phyloP scores from a whole-genome alignment of 37 sponge, comb jelly and placozoan genomes.

The Ephydatia muelleri region DNA sequence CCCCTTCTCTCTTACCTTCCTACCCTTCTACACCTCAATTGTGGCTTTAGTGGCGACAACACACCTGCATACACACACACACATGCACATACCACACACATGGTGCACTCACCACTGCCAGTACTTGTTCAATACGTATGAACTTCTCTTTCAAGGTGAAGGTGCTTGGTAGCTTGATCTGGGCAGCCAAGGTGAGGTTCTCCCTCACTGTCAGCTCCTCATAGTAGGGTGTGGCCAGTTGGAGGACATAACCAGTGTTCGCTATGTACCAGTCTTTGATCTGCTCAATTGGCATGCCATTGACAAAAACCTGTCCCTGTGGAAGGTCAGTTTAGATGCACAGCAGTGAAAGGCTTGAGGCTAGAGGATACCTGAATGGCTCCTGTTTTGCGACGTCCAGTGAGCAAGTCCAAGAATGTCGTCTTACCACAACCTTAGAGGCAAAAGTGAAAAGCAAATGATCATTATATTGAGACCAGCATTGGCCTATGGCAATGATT shows the following conservation, averaged over 20 bases:
- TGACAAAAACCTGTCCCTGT: conserved; percentile 26
- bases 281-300: conserved; percentile 17
- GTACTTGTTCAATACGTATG: conserved; percentile 25
- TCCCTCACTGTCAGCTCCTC: conserved; percentile 44
- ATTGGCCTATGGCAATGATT: too few species aligned
- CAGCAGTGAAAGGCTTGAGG: conserved; percentile 48
- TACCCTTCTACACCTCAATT: neutral
- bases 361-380: neutral
- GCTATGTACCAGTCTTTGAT: conserved; percentile 24
- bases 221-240: conserved; percentile 43
- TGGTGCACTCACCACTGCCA: conserved; percentile 10
- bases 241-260: conserved; percentile 44
- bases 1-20: too few species aligned
- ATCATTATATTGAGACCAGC: too few species aligned
- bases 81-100: neutral
- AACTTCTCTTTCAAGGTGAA: conserved; percentile 7
- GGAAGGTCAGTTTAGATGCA: conserved; percentile 9
- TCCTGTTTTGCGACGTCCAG: conserved; percentile 32
- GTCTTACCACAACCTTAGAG: conserved; percentile 53
- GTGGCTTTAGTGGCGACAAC: neutral
- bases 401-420: conserved; percentile 46
- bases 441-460: too few species aligned
- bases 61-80: too few species aligned
- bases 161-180: conserved; percentile 2
- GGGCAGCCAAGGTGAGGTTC: conserved; percentile 42